Conservation (phyloP, 2,888 invertebrate species). For the Morpho helenor region DNA sequence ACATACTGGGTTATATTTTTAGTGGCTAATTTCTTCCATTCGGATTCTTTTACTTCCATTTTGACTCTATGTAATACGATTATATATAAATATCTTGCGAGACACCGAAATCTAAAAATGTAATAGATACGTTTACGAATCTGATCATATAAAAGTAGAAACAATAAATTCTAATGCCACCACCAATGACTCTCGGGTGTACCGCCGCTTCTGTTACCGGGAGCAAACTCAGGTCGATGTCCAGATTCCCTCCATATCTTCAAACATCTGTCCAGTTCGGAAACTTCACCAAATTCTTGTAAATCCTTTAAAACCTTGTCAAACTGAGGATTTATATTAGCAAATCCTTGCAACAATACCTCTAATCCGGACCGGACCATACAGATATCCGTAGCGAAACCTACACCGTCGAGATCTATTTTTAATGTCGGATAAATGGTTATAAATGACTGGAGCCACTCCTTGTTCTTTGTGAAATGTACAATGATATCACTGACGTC, state of each 20-base stretch:
- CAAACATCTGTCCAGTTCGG: conserved; percentile 29
- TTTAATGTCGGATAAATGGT: conserved; percentile 27
- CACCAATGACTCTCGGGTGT: conserved; percentile 29
- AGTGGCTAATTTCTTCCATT: conserved; percentile 29
- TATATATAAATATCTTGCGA: not conserved
- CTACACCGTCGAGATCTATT: conserved; percentile 26
- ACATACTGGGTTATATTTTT: conserved; percentile 30
- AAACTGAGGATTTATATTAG: conserved; percentile 19
- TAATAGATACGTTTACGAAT: not conserved
- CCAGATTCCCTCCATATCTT: conserved; percentile 28
- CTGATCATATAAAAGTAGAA: no score
- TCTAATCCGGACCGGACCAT: conserved; percentile 29
- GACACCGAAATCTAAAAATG: not conserved
- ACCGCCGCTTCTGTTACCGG: conserved; percentile 18
- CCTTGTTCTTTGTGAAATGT: conserved; percentile 20
- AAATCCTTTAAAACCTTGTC: conserved; percentile 25
- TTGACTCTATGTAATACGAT: conserved; percentile 1
- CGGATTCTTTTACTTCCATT: conserved; percentile 28
- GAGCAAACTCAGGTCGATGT: conserved; percentile 29
- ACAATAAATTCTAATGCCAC: conserved; percentile 25
- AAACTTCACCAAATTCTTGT: conserved; percentile 27
- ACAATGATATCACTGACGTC: conserved; percentile 19
- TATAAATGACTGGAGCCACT: conserved; percentile 29
- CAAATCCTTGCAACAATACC: conserved; percentile 24
- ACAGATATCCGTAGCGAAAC: conserved; percentile 25